phyloP scores from a whole-genome alignment of 2,113 vertebrate genomes.

The Ammodytes marinus region DNA sequence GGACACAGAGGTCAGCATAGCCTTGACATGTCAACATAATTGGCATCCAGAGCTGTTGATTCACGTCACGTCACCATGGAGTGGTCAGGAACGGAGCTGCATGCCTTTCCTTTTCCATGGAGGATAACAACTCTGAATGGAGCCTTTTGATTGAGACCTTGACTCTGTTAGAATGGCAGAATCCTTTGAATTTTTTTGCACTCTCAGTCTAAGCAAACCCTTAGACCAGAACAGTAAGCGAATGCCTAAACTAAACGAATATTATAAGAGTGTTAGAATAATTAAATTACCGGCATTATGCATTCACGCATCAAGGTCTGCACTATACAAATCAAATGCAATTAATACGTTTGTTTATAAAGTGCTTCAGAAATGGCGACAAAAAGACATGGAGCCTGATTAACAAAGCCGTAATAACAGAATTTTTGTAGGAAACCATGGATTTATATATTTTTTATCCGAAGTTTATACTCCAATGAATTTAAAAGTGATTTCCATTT shows the following conservation, averaged over 20 bases:
- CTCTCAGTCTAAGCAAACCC: neutral
- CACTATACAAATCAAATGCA: neutral
- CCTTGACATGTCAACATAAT: conserved; percentile 50
- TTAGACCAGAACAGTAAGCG: neutral
- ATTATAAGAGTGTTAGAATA: neutral
- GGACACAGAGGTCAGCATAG: conserved; percentile 31
- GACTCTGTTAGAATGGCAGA: neutral
- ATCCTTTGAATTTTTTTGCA: neutral
- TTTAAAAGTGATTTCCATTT: no score
- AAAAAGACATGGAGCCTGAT: neutral
- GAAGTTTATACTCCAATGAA: no score
- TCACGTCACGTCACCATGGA: conserved; percentile 27
- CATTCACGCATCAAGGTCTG: neutral
- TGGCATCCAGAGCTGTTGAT: conserved; percentile 55
- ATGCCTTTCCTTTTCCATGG: conserved; percentile 28
- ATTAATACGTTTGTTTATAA: neutral
- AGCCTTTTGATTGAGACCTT: conserved; percentile 26
- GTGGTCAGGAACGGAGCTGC: conserved; percentile 6
- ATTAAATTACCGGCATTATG: neutral
- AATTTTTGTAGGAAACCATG: neutral
- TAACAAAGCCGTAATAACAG: neutral
- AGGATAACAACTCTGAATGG: conserved; percentile 31
- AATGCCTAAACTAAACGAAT: neutral
- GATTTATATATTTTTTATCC: neutral
- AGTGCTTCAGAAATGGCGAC: neutral